Base-by-base conservation (phyloP, 2,113 vertebrate species). In the Bothrops jararaca region DNA sequence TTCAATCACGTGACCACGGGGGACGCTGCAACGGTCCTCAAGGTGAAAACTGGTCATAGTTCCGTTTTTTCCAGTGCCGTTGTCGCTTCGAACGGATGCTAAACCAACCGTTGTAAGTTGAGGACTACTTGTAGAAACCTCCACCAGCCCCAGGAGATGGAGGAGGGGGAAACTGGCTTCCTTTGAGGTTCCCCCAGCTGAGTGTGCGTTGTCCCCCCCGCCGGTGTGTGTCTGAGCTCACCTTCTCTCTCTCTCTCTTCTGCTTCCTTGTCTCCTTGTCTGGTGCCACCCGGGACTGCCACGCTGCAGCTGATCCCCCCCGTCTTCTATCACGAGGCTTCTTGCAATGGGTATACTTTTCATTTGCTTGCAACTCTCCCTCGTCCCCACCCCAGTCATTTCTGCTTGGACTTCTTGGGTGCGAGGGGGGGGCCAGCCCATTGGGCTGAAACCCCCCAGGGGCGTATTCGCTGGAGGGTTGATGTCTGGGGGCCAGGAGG, bases 331-430 rank as follows among this genome's bases (percentile, higher is more conserved):
- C 96, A 94, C 42, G 98, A 98, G 95, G 94, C 98, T 98, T 95
- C 98, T 98, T 98, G 95, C 97, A 97, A 98, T 98, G 97, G 98
- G 98, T 99, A 98, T 93, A n/a, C 95, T 91, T 58, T 93, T 7
- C 52, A 3, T 85, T 94, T 92, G 15, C n/a, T 74, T 74, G 5
- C n/a, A n/a, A n/a, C 86, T 5, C 86, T 42, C 13, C 56, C 15
- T 64, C 22, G 53, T 7, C 48, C 87, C n/a, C 50, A 10, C 64
- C 1, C 3, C 60, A 4, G 3, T 64, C 42, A 86, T 90, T 12
- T 91, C 24, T 3, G 58, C 91, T 89, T 9, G 92, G 42, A 29
- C 7, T 85, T 12, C 34, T 26, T 85, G 69, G n/a, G n/a, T n/a
- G n/a, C n/a, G n/a, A n/a, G n/a, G n/a, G n/a, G n/a, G n/a, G n/a